These are phyloP conservation scores for Clarias platycephalus DNA, from an alignment of 2,797 vertebrate genomes.

Conservation along the genomic window DNA sequence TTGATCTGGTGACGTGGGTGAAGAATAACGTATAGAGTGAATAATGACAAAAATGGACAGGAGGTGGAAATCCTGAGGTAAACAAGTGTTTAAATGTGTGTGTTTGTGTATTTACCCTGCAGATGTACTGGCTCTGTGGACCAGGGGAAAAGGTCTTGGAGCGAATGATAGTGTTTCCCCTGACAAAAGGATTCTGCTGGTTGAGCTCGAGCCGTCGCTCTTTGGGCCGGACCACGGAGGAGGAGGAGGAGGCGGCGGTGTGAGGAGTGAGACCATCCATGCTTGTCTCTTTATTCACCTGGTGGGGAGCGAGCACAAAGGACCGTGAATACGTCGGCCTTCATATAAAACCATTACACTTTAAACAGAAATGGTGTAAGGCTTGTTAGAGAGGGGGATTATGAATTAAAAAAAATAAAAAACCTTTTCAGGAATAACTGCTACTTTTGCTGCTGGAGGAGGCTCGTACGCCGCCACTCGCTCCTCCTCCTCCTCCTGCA, in stretches of 20 bases:
- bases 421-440: conserved; percentile 74
- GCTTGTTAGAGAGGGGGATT: neutral
- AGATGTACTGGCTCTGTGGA: conserved; percentile 96
- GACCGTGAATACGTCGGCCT: neutral
- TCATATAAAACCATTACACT: neutral
- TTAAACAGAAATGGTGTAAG: neutral
- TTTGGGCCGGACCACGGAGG: conserved; percentile 88
- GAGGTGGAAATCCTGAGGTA: neutral
- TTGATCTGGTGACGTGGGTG: conserved; percentile 78
- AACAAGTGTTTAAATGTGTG: neutral
- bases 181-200: conserved; percentile 84
- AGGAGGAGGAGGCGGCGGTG: conserved; percentile 64
- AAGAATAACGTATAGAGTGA: neutral
- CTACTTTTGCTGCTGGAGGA: conserved; percentile 52
- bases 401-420: neutral
- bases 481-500: conserved; percentile 64
- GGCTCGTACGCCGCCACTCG: conserved; percentile 54
- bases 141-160: conserved; percentile 98
- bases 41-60: neutral
- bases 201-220: conserved; percentile 81
- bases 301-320: neutral
- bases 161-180: conserved; percentile 93
- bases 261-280: conserved; percentile 72
- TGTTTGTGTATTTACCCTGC: conserved; percentile 78
- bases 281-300: conserved; percentile 95